Conservation (phyloP, 2,797 vertebrate genomes). For the Myotis planiceps region DNA sequence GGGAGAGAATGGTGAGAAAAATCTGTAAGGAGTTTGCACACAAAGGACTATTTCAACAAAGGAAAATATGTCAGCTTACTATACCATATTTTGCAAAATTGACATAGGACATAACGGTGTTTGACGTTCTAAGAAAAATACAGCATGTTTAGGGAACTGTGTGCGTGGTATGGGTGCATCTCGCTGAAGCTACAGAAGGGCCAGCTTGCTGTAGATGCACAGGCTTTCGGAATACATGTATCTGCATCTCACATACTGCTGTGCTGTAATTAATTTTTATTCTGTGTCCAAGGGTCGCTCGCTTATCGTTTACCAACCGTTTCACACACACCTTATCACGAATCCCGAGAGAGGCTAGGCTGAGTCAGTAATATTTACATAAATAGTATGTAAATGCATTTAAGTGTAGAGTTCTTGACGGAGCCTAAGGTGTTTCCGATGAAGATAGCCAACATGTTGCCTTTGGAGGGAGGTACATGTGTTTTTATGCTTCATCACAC, state of each 20-base stretch:
- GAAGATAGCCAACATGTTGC: background rate
- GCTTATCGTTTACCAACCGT: background rate
- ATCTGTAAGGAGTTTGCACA: constrained; percentile 69
- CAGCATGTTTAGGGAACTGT: constrained; percentile 45
- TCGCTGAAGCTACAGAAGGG: background rate
- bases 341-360: constrained; percentile 18
- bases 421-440: background rate
- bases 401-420: constrained; percentile 11
- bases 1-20: constrained; percentile 65
- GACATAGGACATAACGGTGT: constrained; percentile 48
- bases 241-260: background rate
- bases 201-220: background rate
- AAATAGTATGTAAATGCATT: constrained; percentile 23
- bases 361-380: constrained; percentile 47
- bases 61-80: constrained; percentile 64
- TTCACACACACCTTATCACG: constrained; percentile 45
- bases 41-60: constrained; percentile 62
- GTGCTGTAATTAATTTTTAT: constrained; percentile 48
- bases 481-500: constrained; percentile 60
- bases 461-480: constrained; percentile 32
- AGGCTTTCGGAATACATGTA: background rate
- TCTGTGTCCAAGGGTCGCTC: constrained; percentile 7
- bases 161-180: background rate
- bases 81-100: constrained; percentile 71
- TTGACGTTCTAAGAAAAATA: constrained; percentile 63